Evolutionary conservation across 2,797 vertebrate genomes (phyloP), one percentile per base, ranked within the genome.

Genomic region (Molossus molossus): DNA sequence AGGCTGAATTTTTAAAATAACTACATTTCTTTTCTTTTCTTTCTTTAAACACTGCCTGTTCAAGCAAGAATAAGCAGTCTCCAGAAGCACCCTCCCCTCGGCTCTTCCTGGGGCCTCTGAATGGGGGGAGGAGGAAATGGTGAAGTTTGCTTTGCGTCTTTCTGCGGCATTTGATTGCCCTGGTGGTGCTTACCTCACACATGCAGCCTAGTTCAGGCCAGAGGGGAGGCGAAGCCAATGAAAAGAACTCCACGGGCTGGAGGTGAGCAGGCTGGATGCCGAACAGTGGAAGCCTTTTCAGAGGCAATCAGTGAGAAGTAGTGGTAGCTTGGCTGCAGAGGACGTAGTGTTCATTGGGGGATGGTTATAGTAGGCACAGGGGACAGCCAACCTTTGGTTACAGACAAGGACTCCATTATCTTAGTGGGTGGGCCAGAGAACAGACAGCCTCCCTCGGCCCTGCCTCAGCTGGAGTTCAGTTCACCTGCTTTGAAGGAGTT

Each of bases 11-110:
- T 97, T 40, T n/a, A 85, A 95, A 96, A 83, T 94, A 90, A 75
- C 77, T 69, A 60, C n/a, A n/a, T 89, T 65, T 86, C 94, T 87
- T 95, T 60, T 83, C 94, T 86, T 95, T 90, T 57, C 80, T 94
- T 91, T 87, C 57, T 91, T 73, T 50, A 84, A 94, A 92, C 73
- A 92, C 65, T 86, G 64, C 87, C 93, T 96, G 90, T 94, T 96
- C 92, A 91, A 92, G 83, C 29, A 73, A 93, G 82, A 94, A 92
- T 82, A 95, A 62, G 27, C 80, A 40, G 48, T 57, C 57, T 88
- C 72, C 90, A 76, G 48, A 12, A 77, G 55, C 64, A 75, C 29
- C 80, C 55, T 83, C 53, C 64, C 72, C 55, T 88, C 1, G 2
- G 79, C 48, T 92, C n/a, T 87, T 92, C 80, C 86, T 27, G 25